phyloP scores from a whole-genome alignment of 2,888 invertebrate genomes.

The Melinaea menophilus region DNA sequence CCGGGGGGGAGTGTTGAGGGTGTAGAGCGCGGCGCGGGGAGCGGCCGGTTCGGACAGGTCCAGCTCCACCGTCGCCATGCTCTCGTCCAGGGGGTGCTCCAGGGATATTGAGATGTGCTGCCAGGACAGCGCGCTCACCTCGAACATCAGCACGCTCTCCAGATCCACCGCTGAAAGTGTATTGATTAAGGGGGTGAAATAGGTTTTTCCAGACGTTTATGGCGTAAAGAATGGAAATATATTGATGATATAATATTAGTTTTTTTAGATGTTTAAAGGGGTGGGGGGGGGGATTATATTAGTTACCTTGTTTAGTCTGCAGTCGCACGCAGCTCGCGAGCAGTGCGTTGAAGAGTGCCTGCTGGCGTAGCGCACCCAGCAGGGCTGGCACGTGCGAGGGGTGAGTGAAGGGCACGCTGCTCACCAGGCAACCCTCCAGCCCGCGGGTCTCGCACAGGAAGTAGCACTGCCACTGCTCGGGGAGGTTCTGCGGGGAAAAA shows the following conservation, averaged over 20 bases:
- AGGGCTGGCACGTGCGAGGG: constrained; percentile 95
- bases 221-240: no score
- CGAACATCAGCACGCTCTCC: constrained; percentile 91
- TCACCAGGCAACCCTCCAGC: constrained; percentile 84
- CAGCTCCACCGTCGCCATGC: constrained; percentile 94
- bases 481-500: constrained; percentile 81
- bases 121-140: constrained; percentile 93
- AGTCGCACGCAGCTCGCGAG: constrained; percentile 92
- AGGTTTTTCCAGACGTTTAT: no score
- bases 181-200: no score
- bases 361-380: constrained; percentile 89
- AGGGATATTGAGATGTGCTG: constrained; percentile 93
- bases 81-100: constrained; percentile 95
- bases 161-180: constrained; percentile 70
- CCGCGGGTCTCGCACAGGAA: constrained; percentile 90
- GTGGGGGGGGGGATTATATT: no score
- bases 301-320: constrained; percentile 85
- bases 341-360: constrained; percentile 93
- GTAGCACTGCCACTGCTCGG: constrained; percentile 96
- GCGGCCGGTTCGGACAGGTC: constrained; percentile 89
- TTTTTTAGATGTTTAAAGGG: no score
- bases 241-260: no score
- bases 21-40: constrained; percentile 87
- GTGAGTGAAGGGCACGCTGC: constrained; percentile 94
- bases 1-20: constrained; percentile 68